Conservation (phyloP, 2,113 vertebrate species). For the Choloepus hoffmanni region DNA sequence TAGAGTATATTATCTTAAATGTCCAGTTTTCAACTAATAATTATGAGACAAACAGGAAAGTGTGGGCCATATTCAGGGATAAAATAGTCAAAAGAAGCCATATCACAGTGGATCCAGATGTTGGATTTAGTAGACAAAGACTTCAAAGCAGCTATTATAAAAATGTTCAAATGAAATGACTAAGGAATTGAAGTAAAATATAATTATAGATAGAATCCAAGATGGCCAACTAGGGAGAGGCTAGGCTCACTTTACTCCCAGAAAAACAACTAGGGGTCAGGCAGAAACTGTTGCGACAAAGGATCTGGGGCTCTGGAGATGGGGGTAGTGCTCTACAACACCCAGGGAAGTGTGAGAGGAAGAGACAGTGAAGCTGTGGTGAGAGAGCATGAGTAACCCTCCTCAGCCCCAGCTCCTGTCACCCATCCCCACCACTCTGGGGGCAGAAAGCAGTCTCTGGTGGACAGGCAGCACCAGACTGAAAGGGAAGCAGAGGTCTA, state of each 20-base stretch:
- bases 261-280: not conserved
- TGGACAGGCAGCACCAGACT: too few relatives aligned
- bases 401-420: too few relatives aligned
- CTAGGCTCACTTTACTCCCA: too few relatives aligned
- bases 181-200: not conserved
- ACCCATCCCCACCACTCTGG: too few relatives aligned
- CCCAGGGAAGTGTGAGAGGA: too few relatives aligned
- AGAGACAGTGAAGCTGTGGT: too few relatives aligned
- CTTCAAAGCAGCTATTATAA: not conserved
- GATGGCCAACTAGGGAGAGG: not conserved
- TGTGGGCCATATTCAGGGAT: not conserved
- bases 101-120: not conserved
- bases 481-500: too few relatives aligned
- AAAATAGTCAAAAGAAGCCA: not conserved
- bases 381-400: too few relatives aligned
- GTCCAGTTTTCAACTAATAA: not conserved
- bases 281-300: too few relatives aligned
- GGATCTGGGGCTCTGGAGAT: too few relatives aligned
- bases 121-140: not conserved
- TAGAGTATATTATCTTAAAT: not conserved
- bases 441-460: too few relatives aligned
- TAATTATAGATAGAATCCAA: not conserved
- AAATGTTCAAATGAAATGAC: not conserved
- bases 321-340: too few relatives aligned
- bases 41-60: not conserved